Percentiles rank a stretch among this genome's conserved stretches.
These are phyloP conservation scores for Rhopilema esculentum DNA, from an alignment of 30 jellyfish, hydroid and myxozoan species.

Conservation along the genomic window DNA sequence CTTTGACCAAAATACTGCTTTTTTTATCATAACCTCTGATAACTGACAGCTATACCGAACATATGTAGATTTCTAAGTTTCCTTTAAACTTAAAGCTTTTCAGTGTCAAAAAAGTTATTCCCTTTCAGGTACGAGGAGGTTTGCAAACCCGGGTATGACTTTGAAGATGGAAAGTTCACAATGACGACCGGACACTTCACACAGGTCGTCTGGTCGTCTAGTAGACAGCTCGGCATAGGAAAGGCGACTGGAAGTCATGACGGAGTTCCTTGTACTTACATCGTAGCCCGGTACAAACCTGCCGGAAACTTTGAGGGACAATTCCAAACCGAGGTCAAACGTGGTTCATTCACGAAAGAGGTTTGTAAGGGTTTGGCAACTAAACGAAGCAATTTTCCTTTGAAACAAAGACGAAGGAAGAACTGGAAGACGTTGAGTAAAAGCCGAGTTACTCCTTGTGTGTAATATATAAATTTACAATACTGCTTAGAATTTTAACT, in stretches of 20 bases:
- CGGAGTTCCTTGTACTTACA: slow-evolving; percentile 78
- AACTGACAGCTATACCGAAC: no score
- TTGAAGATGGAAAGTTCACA: slow-evolving; percentile 59
- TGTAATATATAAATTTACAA: no score
- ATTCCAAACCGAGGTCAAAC: slow-evolving; percentile 67
- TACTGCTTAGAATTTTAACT: no score
- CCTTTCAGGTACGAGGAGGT: slow-evolving; percentile 86
- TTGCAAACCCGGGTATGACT: slow-evolving; percentile 86
- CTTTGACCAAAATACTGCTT: neutral
- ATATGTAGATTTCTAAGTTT: no score
- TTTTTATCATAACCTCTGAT: no score
- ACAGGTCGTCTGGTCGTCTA: slow-evolving; percentile 80
- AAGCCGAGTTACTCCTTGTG: neutral
- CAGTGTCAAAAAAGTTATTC: neutral
- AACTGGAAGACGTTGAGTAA: slow-evolving; percentile 7
- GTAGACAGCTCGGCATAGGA: slow-evolving; percentile 84
- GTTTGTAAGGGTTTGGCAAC: slow-evolving; percentile 43
- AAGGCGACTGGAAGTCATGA: slow-evolving; percentile 55
- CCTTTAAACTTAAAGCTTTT: neutral
- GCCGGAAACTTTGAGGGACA: slow-evolving; percentile 80
- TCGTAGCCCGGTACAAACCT: slow-evolving; percentile 88
- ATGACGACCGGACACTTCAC: slow-evolving; percentile 83
- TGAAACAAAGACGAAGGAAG: neutral
- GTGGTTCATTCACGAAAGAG: slow-evolving; percentile 68
- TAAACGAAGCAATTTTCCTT: slow-evolving; percentile 18